Conservation (phyloP, 1,140 invertebrate species). For the Eumeta japonica region DNA sequence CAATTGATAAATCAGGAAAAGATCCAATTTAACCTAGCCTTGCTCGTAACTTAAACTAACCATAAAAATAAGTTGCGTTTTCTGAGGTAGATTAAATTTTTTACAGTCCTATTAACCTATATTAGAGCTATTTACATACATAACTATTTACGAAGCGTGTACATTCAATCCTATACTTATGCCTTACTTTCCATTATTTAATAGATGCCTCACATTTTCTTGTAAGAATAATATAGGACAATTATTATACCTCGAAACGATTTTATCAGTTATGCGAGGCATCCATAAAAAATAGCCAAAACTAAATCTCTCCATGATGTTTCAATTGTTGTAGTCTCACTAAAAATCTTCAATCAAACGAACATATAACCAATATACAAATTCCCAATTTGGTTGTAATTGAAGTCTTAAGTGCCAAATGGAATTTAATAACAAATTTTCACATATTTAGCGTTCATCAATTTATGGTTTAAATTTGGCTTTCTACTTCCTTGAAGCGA, state of each 20-base stretch:
- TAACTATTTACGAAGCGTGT: conserved; percentile 39
- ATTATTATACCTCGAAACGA: not conserved
- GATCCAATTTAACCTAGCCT: too few species aligned
- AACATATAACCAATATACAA: not conserved
- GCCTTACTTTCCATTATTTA: not conserved
- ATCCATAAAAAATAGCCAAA: not conserved
- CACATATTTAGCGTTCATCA: too few species aligned
- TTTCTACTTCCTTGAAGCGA: too few species aligned
- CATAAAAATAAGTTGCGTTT: conserved; percentile 49
- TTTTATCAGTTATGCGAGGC: not conserved
- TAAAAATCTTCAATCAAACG: not conserved
- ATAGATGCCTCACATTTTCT: not conserved
- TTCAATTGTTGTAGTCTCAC: not conserved
- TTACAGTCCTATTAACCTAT: conserved; percentile 56
- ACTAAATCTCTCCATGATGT: not conserved
- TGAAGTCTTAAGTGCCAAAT: not conserved
- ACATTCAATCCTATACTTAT: conserved; percentile 12
- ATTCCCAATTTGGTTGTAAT: not conserved
- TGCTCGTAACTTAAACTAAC: too few species aligned
- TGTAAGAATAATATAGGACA: not conserved
- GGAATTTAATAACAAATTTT: not conserved
- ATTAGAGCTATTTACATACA: conserved; percentile 52
- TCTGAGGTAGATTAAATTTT: conserved; percentile 57
- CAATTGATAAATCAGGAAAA: too few species aligned
- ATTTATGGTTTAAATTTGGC: too few species aligned